A percentile compares a stretch with the other conserved stretches of the same genome.
Evolutionary conservation across 1,140 invertebrate species (phyloP).

Genomic region (Chrysoperla carnea): DNA sequence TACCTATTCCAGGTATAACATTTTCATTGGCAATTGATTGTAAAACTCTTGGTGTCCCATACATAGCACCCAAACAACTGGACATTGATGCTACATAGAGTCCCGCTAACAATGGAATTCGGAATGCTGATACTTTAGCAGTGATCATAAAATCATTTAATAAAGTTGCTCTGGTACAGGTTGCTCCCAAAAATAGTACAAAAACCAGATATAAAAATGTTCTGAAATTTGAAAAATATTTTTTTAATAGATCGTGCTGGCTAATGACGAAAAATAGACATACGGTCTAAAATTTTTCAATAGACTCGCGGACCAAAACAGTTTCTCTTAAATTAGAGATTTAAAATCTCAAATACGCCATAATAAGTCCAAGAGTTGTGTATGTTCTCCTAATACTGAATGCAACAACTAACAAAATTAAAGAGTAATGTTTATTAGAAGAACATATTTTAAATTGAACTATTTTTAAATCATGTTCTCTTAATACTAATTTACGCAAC

Average conservation of each 20-base stretch:
- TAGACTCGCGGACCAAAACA: no score
- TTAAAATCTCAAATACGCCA: no score
- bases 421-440: no score
- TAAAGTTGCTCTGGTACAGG: slow-evolving; percentile 55
- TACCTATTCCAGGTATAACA: slow-evolving; percentile 76
- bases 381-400: no score
- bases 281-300: no score
- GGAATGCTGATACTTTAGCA: slow-evolving; percentile 67
- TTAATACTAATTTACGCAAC: no score
- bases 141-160: slow-evolving; percentile 78
- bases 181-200: slow-evolving; percentile 74
- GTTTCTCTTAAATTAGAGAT: no score
- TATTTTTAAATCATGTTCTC: no score
- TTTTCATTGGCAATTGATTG: slow-evolving; percentile 92
- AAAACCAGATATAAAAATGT: slow-evolving; percentile 84
- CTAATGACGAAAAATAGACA: no score
- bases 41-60: slow-evolving; percentile 83
- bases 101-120: slow-evolving; percentile 70
- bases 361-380: no score
- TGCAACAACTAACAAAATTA: no score
- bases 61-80: slow-evolving; percentile 85
- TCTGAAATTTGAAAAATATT: slow-evolving; percentile 31
- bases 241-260: background rate
- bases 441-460: no score
- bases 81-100: slow-evolving; percentile 92